phyloP scores from a whole-genome alignment of 1,140 invertebrate genomes.

The Calephelis nemesis region DNA sequence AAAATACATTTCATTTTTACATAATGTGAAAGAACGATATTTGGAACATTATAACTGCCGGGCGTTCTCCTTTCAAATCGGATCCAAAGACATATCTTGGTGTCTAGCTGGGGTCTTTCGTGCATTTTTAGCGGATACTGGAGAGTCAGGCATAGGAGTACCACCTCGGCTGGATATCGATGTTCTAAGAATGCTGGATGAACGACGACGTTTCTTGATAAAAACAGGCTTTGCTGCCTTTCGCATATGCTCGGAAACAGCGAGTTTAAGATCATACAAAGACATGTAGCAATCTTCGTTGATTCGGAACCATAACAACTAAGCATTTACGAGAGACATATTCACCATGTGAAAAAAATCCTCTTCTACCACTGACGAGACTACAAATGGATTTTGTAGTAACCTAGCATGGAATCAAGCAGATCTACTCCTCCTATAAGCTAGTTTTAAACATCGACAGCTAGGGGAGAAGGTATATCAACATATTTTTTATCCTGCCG shows the following conservation, averaged over 20 bases:
- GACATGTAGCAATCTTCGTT: neutral
- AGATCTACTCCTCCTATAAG: slow-evolving; percentile 56
- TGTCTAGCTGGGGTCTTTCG: no score
- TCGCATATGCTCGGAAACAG: neutral
- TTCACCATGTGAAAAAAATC: slow-evolving; percentile 24
- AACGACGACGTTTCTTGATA: neutral
- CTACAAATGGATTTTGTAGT: slow-evolving; percentile 31
- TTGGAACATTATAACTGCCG: no score
- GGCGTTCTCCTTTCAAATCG: no score
- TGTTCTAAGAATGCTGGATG: neutral
- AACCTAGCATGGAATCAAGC: slow-evolving; percentile 37
- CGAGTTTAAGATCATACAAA: neutral
- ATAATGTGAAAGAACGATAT: no score
- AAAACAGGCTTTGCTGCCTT: neutral
- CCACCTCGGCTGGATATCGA: neutral
- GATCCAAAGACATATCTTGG: no score
- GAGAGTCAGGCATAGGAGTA: neutral
- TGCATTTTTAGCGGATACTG: no score
- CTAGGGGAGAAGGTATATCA: slow-evolving; percentile 28
- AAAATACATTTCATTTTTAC: no score
- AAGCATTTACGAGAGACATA: slow-evolving; percentile 7
- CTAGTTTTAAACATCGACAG: slow-evolving; percentile 44
- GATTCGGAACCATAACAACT: slow-evolving; percentile 10
- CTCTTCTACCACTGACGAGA: slow-evolving; percentile 25
- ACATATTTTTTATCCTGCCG: slow-evolving; percentile 28